A percentile compares a stretch with the other conserved stretches of the same genome.
Conservation (phyloP, 2,113 vertebrate species). For the Micronycteris hirsuta region DNA sequence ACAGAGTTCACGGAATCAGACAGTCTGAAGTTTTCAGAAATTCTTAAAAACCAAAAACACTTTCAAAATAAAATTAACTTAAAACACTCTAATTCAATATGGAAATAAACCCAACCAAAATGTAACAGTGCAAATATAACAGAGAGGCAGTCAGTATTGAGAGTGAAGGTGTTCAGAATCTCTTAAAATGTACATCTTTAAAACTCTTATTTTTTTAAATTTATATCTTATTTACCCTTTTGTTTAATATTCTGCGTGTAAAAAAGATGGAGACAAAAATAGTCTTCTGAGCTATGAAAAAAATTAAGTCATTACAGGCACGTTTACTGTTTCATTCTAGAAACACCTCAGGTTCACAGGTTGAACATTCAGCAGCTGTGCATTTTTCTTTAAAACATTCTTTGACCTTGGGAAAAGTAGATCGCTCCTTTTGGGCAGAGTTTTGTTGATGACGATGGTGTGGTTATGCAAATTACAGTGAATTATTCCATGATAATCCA, state of each 20-base stretch:
- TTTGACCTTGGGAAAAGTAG: conserved; percentile 71
- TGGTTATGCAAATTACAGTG: conserved; percentile 50
- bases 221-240: conserved; percentile 75
- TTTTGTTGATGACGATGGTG: conserved; percentile 58
- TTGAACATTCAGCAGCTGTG: conserved; percentile 82
- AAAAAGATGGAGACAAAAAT: conserved; percentile 89
- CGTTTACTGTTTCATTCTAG: conserved; percentile 84
- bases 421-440: conserved; percentile 59
- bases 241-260: conserved; percentile 81
- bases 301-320: conserved; percentile 87
- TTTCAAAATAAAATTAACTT: conserved; percentile 80
- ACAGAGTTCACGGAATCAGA: conserved; percentile 82
- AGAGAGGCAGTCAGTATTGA: conserved; percentile 81
- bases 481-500: conserved; percentile 68
- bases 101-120: conserved; percentile 70
- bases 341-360: conserved; percentile 81
- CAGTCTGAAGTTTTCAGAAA: conserved; percentile 80
- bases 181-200: conserved; percentile 80
- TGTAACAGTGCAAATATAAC: conserved; percentile 81
- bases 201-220: conserved; percentile 77
- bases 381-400: conserved; percentile 75
- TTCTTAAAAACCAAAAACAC: conserved; percentile 68
- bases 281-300: conserved; percentile 87
- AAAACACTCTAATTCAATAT: conserved; percentile 68
- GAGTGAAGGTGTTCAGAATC: conserved; percentile 73